Base-by-base conservation (phyloP, 2,888 invertebrate genomes). In the Leptopilina myrica region DNA sequence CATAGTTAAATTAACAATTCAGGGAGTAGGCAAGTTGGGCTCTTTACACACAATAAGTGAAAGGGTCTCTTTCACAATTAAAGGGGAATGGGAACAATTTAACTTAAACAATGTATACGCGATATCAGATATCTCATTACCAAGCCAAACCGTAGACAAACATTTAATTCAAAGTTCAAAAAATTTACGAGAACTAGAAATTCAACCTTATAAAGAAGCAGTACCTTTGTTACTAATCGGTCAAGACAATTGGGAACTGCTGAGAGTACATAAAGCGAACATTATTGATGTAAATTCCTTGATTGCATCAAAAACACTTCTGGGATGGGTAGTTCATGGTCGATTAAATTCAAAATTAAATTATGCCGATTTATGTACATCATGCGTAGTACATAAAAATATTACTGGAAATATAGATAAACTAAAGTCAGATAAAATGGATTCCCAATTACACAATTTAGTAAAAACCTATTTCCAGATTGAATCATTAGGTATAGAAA, bases 241-340 rank as follows among this genome's bases (percentile, higher is more conserved):
- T 2, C 80, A 80, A 65, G 78, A 78, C 40, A 49, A 80, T n/a
- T 80, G 80, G 80, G 76, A 80, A 14, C 33, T 80, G 6, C 1
- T 64, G 7, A 49, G 77, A 20, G 46, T 64, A 49, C 8, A 64
- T 12, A 15, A n/a, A 20, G 15, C 8, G 2, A 11, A 40, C 2
- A 56, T 12, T 4, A n/a, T n/a, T 0, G 12, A 33, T 5, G 40
- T 62, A 20, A n/a, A 59, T 14, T 59, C 59, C 1, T 59, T 59
- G 7, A 46, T 43, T 20, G 64, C 64, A 2, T 69, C 59, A 15
- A 56, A 14, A 12, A 80, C 78, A 15, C 40, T 26, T 4, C 15
- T 78, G 4, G 80, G 80, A 0, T 78, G 80, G 78, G 46, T 75
- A 0, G 65, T 78, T 4, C 78, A 78, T 53, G 80, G 80, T 6